Evolutionary conservation across 2,113 vertebrate species (phyloP).

Genomic region (Pardalotus punctatus): DNA sequence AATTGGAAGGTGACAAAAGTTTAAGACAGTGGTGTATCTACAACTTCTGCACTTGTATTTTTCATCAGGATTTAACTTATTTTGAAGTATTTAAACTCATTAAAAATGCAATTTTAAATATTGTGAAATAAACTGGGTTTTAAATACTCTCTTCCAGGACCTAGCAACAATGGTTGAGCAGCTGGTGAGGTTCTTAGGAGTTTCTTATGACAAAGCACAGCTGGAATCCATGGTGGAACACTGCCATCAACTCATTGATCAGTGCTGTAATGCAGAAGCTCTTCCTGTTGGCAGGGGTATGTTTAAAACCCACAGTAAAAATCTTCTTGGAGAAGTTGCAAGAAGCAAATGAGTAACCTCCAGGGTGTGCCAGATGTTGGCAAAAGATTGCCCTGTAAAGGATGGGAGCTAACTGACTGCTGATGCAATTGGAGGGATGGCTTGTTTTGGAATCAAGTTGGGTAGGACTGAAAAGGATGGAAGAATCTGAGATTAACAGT

Average conservation of each 20-base stretch:
- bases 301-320: not conserved
- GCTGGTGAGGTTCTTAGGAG: constrained; percentile 89
- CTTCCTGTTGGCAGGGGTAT: constrained; percentile 91
- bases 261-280: constrained; percentile 93
- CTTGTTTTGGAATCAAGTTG: not conserved
- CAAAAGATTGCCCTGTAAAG: not conserved
- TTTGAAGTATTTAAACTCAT: not conserved
- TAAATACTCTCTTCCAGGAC: constrained; percentile 77
- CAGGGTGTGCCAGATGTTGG: not conserved
- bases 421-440: not conserved
- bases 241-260: constrained; percentile 95
- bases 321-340: not conserved
- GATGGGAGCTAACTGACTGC: not conserved
- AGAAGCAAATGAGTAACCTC: not conserved
- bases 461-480: not conserved
- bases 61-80: not conserved
- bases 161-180: constrained; percentile 88
- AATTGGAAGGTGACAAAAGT: not conserved
- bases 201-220: constrained; percentile 94
- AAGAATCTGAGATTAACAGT: not conserved
- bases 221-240: constrained; percentile 90
- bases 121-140: not conserved
- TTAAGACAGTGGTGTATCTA: not conserved
- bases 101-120: not conserved
- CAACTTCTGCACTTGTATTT: not conserved